These are phyloP conservation scores for Watsonalla cultraria DNA, from an alignment of 2,888 invertebrate genomes.

Conservation along the genomic window DNA sequence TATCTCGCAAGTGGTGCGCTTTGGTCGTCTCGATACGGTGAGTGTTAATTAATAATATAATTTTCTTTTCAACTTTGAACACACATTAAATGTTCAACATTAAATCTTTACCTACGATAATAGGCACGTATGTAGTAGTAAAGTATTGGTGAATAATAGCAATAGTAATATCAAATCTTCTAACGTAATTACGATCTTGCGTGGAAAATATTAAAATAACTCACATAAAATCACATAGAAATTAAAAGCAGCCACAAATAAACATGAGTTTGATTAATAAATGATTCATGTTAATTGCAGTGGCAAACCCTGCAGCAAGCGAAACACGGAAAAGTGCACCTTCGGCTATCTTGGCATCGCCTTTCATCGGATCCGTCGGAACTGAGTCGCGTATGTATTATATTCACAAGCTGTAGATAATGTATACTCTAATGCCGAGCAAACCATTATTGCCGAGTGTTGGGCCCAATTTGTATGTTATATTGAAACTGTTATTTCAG, in stretches of 20 bases:
- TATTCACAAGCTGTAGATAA: too few relatives aligned
- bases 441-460: too few relatives aligned
- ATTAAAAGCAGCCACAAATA: not conserved
- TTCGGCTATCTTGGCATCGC: conserved; percentile 93
- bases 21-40: conserved; percentile 67
- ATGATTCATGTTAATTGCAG: conserved; percentile 62
- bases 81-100: too few relatives aligned
- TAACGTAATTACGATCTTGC: too few relatives aligned
- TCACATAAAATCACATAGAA: not conserved
- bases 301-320: conserved; percentile 97
- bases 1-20: conserved; percentile 68
- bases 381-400: conserved; percentile 83
- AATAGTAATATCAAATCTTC: too few relatives aligned
- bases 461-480: too few relatives aligned
- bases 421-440: too few relatives aligned
- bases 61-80: conserved; percentile 1
- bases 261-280: not conserved
- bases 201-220: too few relatives aligned
- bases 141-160: too few relatives aligned
- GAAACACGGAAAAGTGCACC: conserved; percentile 95
- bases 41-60: conserved; percentile 14
- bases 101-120: too few relatives aligned
- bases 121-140: too few relatives aligned
- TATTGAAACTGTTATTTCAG: conserved; percentile 48
- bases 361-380: conserved; percentile 85